Evolutionary conservation across 2,888 invertebrate genomes (phyloP).

Genomic region (Tiliacea aurago): DNA sequence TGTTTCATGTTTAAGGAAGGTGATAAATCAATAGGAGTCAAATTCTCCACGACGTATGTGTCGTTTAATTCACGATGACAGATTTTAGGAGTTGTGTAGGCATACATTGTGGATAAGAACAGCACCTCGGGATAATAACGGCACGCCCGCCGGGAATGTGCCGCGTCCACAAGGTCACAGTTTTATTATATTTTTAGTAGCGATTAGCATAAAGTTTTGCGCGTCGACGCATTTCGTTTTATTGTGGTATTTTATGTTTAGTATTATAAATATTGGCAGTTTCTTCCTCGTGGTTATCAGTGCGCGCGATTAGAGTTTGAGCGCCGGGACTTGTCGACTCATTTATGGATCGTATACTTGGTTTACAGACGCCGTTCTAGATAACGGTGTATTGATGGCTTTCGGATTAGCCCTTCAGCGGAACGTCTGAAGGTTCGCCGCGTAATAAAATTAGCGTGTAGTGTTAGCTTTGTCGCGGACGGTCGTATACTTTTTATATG

Average conservation of each 20-base stretch:
- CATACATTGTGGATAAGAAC: slow-evolving; percentile 60
- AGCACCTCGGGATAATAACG: slow-evolving; percentile 64
- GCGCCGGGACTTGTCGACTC: slow-evolving; percentile 78
- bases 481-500: slow-evolving; percentile 52
- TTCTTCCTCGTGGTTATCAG: slow-evolving; percentile 78
- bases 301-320: slow-evolving; percentile 76
- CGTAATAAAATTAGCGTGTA: slow-evolving; percentile 78
- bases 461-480: slow-evolving; percentile 58
- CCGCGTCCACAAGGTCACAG: slow-evolving; percentile 71
- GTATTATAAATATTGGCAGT: slow-evolving; percentile 81
- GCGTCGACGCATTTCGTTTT: slow-evolving; percentile 80
- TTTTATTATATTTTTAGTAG: slow-evolving; percentile 82
- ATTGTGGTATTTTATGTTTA: slow-evolving; percentile 81
- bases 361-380: slow-evolving; percentile 82
- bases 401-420: slow-evolving; percentile 80
- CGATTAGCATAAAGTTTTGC: slow-evolving; percentile 82
- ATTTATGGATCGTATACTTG: slow-evolving; percentile 86
- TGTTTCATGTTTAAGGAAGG: slow-evolving; percentile 63
- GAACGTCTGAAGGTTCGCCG: slow-evolving; percentile 70
- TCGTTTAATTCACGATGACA: slow-evolving; percentile 65
- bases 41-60: slow-evolving; percentile 61
- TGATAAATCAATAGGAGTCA: slow-evolving; percentile 66
- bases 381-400: slow-evolving; percentile 84
- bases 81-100: slow-evolving; percentile 65
- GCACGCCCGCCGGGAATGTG: slow-evolving; percentile 62